Evolutionary conservation across 2,888 invertebrate species (phyloP), one percentile per base, ranked within the genome.

Genomic region (Oxytorus armatus): DNA sequence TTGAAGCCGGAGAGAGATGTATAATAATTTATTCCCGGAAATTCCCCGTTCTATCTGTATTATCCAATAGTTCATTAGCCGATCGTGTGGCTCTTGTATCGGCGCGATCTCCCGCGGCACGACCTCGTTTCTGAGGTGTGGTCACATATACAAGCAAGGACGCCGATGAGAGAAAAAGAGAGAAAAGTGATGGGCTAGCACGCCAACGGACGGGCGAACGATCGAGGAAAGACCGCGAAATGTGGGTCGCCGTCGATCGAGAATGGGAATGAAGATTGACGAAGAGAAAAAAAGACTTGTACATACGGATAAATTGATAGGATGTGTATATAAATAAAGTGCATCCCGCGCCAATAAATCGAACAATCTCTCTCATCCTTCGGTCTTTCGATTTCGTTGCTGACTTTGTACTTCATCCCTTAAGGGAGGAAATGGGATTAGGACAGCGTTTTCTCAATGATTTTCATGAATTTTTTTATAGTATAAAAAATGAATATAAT

Each of bases 1-100:
- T 36, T 4, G 4, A 39, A 18, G 14, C 42, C 25, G 14, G 25
- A 18, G 11, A 57, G 18, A 47, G 10, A 55, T 4, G 1, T 36
- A 36, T 36, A 36, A 36, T 36, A 75, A 79, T 76, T 66, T 66
- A 66, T 66, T 76, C 76, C 63, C 70, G 75, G 79, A 76, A 72
- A 79, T 76, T 79, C 59, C 49, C 16, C 42, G 25, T 5, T 16
- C 18, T 16, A 23, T 23, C 11, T 10, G 18, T 36, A 66, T 72
- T 73, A 80, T 80, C 76, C 66, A 80, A 70, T 51, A 53, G 49
- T 25, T 80, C 61, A 66, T 75, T 75, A 80, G 33, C 72, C 57
- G 44, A 66, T 65, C 51, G 21, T 53, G 66, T 44, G 59, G 55
- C 49, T 72, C 18, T 39, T 36, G 36, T 21, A 75, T 51, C 21